These are phyloP conservation scores for Platycnemis pennipes DNA, from an alignment of 2,888 invertebrate genomes.

Conservation along the genomic window DNA sequence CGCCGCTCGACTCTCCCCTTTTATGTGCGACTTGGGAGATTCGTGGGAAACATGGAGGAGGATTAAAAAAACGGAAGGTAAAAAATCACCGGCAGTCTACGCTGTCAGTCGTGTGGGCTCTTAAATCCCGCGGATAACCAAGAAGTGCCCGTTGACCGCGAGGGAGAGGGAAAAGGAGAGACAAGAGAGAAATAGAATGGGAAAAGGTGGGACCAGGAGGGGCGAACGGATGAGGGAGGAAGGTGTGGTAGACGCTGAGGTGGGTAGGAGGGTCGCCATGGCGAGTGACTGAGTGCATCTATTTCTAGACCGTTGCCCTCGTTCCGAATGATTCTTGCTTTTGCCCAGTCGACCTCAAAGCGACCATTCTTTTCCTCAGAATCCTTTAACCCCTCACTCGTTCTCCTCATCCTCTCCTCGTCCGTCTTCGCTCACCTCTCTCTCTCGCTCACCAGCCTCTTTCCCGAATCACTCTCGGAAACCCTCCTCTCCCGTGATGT, in stretches of 20 bases:
- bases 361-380: constrained; percentile 41
- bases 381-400: background rate
- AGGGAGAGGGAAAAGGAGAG: background rate
- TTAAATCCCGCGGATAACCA: background rate
- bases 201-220: background rate
- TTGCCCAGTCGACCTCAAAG: constrained; percentile 25
- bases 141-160: background rate
- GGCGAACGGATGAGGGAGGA: background rate
- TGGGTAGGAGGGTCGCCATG: too few relatives aligned
- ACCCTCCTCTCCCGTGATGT: background rate
- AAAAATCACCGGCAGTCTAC: background rate
- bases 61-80: background rate
- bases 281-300: background rate
- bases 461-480: background rate
- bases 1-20: background rate
- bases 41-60: background rate
- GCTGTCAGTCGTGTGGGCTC: background rate
- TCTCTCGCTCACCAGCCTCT: background rate
- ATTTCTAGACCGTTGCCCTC: constrained; percentile 11
- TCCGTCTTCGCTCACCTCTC: background rate
- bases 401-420: background rate
- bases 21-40: background rate
- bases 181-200: background rate
- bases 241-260: background rate
- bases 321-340: constrained; percentile 25